Conservation (phyloP, 2,888 invertebrate genomes). For the Eulithis prunata region DNA sequence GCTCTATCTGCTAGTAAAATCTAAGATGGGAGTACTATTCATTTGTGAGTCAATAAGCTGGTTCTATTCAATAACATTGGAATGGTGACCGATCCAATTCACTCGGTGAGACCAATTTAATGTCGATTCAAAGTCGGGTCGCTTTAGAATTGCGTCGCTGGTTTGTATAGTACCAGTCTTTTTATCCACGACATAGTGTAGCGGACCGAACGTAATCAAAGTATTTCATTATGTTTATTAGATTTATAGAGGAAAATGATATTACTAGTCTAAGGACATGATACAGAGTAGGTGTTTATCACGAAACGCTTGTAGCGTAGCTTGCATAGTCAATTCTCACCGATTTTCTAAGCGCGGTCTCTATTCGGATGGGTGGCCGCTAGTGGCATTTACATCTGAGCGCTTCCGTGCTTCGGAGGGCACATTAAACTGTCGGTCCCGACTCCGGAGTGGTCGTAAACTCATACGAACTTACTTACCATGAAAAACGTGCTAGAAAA, state of each 20-base stretch:
- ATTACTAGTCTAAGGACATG: not conserved
- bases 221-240: not conserved
- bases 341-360: no score
- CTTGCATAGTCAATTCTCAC: no score
- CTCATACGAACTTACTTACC: no score
- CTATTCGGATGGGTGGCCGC: no score
- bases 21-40: slow-evolving; percentile 42
- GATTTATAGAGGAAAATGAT: not conserved
- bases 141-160: slow-evolving; percentile 42
- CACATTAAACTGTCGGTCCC: no score
- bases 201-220: not conserved
- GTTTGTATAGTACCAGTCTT: slow-evolving; percentile 3
- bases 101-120: slow-evolving; percentile 54
- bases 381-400: no score
- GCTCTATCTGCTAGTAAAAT: slow-evolving; percentile 17
- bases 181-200: not conserved
- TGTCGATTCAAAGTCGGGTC: slow-evolving; percentile 48
- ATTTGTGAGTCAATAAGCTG: slow-evolving; percentile 47
- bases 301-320: no score
- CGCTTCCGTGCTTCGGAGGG: no score
- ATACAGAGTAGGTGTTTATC: no score
- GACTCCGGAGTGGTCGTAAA: no score
- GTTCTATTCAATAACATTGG: slow-evolving; percentile 46
- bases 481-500: no score
- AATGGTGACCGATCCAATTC: slow-evolving; percentile 39